Percentiles rank a stretch among this genome's conserved stretches.
These are phyloP conservation scores for Crotalus helleri DNA, from an alignment of 2,113 vertebrate species.

Conservation along the genomic window DNA sequence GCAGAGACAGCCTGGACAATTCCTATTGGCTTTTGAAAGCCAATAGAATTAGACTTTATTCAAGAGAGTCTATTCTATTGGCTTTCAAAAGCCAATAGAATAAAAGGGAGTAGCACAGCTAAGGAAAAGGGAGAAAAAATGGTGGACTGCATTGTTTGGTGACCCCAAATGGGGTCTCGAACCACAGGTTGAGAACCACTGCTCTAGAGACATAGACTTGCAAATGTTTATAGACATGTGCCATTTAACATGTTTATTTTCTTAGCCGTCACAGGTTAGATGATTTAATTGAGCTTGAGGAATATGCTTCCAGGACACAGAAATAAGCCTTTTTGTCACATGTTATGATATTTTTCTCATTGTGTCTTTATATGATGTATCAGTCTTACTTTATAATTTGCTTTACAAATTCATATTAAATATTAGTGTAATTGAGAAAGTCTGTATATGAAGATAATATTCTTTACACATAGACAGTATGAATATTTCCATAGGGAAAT, in stretches of 20 bases:
- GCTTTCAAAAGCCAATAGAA: too few relatives aligned
- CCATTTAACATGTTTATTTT: conserved; percentile 4
- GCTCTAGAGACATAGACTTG: not conserved
- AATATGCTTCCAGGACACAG: not conserved
- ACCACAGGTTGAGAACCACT: too few relatives aligned
- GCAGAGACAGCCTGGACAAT: too few relatives aligned
- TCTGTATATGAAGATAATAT: not conserved
- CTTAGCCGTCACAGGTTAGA: not conserved
- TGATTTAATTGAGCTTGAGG: not conserved
- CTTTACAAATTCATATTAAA: not conserved
- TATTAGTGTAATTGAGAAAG: not conserved
- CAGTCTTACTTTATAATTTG: not conserved
- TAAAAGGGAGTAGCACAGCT: too few relatives aligned
- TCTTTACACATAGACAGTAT: not conserved
- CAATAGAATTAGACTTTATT: too few relatives aligned
- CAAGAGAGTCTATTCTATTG: too few relatives aligned
- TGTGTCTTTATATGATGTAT: not conserved
- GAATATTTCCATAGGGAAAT: not conserved
- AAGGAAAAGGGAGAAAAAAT: too few relatives aligned
- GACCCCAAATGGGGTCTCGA: too few relatives aligned
- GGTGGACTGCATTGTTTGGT: too few relatives aligned
- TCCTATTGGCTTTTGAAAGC: too few relatives aligned
- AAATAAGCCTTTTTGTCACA: not conserved
- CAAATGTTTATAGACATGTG: not conserved
- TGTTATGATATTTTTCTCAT: not conserved